phyloP scores from a whole-genome alignment of 2,113 vertebrate species.

The Rissa tridactyla region DNA sequence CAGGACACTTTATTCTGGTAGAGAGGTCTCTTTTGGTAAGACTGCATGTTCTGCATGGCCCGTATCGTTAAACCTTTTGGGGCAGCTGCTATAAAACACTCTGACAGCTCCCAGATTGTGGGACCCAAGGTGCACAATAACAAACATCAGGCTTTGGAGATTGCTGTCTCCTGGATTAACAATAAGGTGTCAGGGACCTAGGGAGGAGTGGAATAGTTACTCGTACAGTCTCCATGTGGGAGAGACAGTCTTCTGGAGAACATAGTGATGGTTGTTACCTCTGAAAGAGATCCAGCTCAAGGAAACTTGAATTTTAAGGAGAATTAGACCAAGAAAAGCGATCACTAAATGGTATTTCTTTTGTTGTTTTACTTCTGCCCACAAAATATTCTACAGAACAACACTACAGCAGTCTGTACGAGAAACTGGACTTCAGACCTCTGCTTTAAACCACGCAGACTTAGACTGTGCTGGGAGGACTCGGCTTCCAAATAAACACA shows the following conservation, averaged over 20 bases:
- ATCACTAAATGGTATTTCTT: not conserved
- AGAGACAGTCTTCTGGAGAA: not conserved
- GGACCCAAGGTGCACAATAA: not conserved
- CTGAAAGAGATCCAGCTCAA: not conserved
- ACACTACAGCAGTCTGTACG: not conserved
- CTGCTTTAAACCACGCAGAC: not conserved
- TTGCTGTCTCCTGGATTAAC: not conserved
- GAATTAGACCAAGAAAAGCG: not conserved
- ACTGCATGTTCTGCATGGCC: not conserved
- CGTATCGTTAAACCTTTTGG: not conserved
- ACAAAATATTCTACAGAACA: not conserved
- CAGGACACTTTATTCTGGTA: not conserved
- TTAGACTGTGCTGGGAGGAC: not conserved
- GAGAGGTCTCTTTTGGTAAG: not conserved
- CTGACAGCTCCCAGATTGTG: not conserved
- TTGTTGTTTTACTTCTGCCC: not conserved
- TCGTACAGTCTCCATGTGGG: not conserved
- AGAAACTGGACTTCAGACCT: not conserved
- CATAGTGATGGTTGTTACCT: not conserved
- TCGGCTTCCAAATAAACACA: not conserved
- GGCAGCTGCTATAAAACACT: not conserved
- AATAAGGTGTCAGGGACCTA: not conserved
- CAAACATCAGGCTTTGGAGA: not conserved
- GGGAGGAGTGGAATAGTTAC: not conserved
- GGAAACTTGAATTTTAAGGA: not conserved